Base-by-base conservation (phyloP, 2,113 vertebrate species). In the Ondatra zibethicus region DNA sequence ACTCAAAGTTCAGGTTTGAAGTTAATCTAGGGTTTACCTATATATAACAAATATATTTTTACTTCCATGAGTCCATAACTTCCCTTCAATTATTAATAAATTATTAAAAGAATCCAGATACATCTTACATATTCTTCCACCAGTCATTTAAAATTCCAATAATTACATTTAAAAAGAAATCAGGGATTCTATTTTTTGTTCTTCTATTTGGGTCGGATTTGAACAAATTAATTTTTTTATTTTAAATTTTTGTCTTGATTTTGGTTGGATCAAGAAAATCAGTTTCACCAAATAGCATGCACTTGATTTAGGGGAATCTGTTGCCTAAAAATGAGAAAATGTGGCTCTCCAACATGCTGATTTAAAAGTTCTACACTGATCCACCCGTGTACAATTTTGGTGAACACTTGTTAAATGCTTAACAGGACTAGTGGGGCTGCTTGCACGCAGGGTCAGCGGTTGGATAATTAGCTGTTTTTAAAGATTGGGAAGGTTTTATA, bases 371-470 rank as follows among this genome's bases (percentile, higher is more conserved):
- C 92, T 88, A 45, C 14, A 19, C 61, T 78, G 92, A 98, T 96
- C 89, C 89, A 98, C 92, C 91, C 98, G 92, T 68, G 88, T 81
- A 90, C 50, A 96, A 85, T 97, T 98, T 98, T 97, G 96, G 9
- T 68, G 96, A 95, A 93, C 33, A 12, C 98, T 98, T 75, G 94
- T 98, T 97, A 98, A 97, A 97, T 81, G 78, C 98, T 98, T 98
- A 97, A 97, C 70, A 95, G 95, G 77, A 96, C 93, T 98, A 82
- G 8, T 11, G 92, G 97, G 95, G 1, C 25, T 61, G 31, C 70
- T 94, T n/a, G 39, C 58, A 23, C 50, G 47, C 88, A 96, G 98
- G 93, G 92, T 97, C 94, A 97, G 72, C 84, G 84, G 58, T 80
- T 93, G 81, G 84, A 92, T 95, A 96, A 91, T 97, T 97, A 98